phyloP scores from a whole-genome alignment of 2,113 vertebrate genomes.

The human region GRCh38 chr5:68752001-68752500 shows the following conservation, averaged over 20 bases:
- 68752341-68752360: background rate
- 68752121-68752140: constrained; percentile 8
- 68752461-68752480: constrained; percentile 33
- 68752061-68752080: constrained; percentile 3
- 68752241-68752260: background rate
- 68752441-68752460: constrained; percentile 28
- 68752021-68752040: background rate
- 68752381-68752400: background rate
- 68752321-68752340: constrained; percentile 38
- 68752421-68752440: constrained; percentile 42
- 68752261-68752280: background rate
- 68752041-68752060: background rate
- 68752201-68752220: background rate
- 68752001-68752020: background rate
- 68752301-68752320: constrained; percentile 39
- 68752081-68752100: background rate
- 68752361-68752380: background rate
- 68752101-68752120: background rate
- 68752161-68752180: background rate
- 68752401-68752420: constrained; percentile 36
- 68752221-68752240: constrained; percentile 23
- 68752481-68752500: constrained; percentile 49
- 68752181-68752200: background rate
- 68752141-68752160: background rate
- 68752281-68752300: constrained; percentile 41